These are phyloP conservation scores for Conus canariensis DNA, from an alignment of 2,888 invertebrate species.

Conservation along the genomic window DNA sequence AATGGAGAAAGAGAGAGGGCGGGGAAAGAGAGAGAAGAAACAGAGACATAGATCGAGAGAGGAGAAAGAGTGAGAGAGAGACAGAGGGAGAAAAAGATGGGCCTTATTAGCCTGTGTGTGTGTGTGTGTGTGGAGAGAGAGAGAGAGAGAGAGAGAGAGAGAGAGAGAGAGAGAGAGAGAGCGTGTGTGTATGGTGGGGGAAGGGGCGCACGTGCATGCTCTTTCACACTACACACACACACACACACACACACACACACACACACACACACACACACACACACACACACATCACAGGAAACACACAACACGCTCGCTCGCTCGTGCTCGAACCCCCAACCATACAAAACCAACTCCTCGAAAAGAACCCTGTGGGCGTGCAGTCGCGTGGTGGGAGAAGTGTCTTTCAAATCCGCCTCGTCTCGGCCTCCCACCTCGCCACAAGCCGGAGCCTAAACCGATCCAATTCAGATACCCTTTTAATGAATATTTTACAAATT, in stretches of 20 bases:
- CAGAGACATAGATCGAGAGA: background rate
- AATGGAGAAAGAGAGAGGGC: background rate
- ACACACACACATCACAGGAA: too few relatives aligned
- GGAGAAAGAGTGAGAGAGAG: background rate
- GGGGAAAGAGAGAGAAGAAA: conserved; percentile 2
- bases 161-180: background rate
- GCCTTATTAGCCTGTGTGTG: too few relatives aligned
- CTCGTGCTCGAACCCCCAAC: background rate
- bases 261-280: too few relatives aligned
- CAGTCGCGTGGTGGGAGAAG: background rate
- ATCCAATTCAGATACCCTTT: conserved; percentile 61
- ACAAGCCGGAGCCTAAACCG: conserved; percentile 29
- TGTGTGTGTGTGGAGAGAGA: too few relatives aligned
- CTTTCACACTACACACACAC: too few relatives aligned
- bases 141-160: background rate
- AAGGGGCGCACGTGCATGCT: background rate
- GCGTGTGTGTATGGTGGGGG: background rate
- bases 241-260: too few relatives aligned
- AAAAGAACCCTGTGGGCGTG: background rate
- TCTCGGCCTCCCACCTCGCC: background rate
- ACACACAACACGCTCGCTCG: too few relatives aligned
- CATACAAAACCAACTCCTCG: background rate
- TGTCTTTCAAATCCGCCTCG: conserved; percentile 2
- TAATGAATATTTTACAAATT: conserved; percentile 71
- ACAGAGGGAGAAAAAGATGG: background rate